These are phyloP conservation scores for Bedellia somnulentella DNA, from an alignment of 2,888 invertebrate genomes.

Conservation along the genomic window DNA sequence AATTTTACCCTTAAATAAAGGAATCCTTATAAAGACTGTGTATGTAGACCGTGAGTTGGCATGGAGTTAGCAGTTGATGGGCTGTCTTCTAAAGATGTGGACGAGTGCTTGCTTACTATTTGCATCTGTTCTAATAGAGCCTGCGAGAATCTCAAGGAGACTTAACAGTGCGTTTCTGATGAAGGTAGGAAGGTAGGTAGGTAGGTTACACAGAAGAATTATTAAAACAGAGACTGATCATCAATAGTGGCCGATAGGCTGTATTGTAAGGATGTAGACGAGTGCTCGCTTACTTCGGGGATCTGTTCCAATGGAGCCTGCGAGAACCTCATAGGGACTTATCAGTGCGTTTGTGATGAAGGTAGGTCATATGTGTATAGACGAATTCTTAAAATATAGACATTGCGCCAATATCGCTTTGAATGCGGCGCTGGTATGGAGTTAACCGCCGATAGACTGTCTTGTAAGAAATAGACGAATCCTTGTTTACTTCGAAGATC, in stretches of 20 bases:
- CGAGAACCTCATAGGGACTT: conserved; percentile 89
- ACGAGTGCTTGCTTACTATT: conserved; percentile 79
- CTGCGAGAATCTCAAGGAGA: conserved; percentile 92
- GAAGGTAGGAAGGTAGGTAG: no score
- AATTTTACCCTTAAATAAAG: no score
- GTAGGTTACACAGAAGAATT: no score
- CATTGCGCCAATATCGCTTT: no score
- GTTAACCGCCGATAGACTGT: conserved; percentile 72
- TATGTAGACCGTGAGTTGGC: no score
- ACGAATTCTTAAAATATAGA: no score
- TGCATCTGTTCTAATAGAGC: conserved; percentile 87
- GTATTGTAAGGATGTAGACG: conserved; percentile 85
- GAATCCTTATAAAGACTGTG: no score
- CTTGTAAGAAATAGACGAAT: conserved; percentile 87
- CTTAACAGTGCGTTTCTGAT: conserved; percentile 86
- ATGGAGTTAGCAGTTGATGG: conserved; percentile 79
- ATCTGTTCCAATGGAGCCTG: conserved; percentile 91
- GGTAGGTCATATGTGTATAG: conserved; percentile 30
- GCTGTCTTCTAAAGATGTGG: conserved; percentile 82
- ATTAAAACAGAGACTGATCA: no score
- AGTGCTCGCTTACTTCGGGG: conserved; percentile 76
- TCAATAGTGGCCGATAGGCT: conserved; percentile 75
- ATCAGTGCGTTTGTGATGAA: conserved; percentile 85
- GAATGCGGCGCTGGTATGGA: conserved; percentile 84
- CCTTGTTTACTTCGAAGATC: conserved; percentile 75